A percentile compares a stretch with the other conserved stretches of the same genome.
These are phyloP conservation scores for Myripristis jacobus DNA, from an alignment of 2,797 vertebrate species.

Conservation along the genomic window DNA sequence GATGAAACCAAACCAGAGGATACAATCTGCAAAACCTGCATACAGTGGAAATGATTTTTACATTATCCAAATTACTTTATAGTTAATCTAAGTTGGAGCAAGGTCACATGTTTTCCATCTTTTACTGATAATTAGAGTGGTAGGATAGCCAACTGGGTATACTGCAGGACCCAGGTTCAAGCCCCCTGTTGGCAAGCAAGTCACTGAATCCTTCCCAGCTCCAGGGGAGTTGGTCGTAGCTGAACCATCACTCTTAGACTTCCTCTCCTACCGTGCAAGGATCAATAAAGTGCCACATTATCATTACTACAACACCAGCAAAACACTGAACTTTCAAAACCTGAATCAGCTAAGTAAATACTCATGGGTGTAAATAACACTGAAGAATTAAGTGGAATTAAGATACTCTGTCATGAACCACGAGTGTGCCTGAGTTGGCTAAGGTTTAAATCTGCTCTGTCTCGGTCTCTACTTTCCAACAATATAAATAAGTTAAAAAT, in stretches of 20 bases:
- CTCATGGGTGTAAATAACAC: no score
- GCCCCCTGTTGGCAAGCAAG: background rate
- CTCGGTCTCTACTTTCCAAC: no score
- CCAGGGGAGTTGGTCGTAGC: background rate
- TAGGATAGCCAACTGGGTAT: conserved; percentile 1
- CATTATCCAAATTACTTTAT: conserved; percentile 28
- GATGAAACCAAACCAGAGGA: conserved; percentile 72
- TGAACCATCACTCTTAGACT: background rate
- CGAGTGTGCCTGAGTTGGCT: no score
- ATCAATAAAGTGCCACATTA: background rate
- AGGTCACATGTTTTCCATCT: conserved; percentile 32
- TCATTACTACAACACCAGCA: background rate
- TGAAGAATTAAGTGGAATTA: no score
- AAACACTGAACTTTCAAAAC: background rate
- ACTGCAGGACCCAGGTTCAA: no score
- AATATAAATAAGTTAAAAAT: no score
- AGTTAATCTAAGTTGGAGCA: background rate
- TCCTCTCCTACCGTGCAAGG: background rate
- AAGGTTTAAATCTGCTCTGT: no score
- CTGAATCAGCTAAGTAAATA: no score
- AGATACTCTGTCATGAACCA: no score
- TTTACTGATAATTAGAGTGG: conserved; percentile 15
- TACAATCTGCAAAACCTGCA: conserved; percentile 62
- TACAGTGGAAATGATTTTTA: conserved; percentile 32
- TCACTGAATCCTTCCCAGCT: background rate